phyloP scores from a whole-genome alignment of 37 sponge, comb jelly and placozoan species.

The Petrosia ficiformis region DNA sequence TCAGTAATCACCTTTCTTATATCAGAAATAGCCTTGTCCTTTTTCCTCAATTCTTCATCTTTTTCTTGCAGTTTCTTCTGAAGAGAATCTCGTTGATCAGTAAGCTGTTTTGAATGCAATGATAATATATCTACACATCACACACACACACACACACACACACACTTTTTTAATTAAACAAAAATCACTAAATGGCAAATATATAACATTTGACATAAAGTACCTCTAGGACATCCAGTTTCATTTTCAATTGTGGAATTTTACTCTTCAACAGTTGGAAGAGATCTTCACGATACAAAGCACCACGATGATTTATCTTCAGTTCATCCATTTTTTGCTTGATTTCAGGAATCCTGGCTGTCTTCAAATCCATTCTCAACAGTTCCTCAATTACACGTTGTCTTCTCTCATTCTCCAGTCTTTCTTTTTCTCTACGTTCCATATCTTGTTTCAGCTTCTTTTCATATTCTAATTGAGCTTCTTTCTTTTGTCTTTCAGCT shows the following conservation, averaged over 20 bases:
- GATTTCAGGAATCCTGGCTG: constrained; percentile 29
- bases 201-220: too few relatives aligned
- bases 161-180: too few relatives aligned
- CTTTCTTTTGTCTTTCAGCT: constrained; percentile 30
- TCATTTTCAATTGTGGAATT: constrained; percentile 54
- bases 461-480: constrained; percentile 55
- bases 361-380: constrained; percentile 55
- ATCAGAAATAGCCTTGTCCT: not conserved
- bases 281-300: constrained; percentile 40
- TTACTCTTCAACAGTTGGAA: constrained; percentile 43
- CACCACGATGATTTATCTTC: constrained; percentile 44
- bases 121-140: too few relatives aligned
- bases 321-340: constrained; percentile 65
- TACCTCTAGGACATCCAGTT: not conserved
- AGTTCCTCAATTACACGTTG: constrained; percentile 47
- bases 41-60: not conserved
- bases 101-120: not conserved
- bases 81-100: too few relatives aligned
- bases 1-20: not conserved
- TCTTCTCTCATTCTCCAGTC: constrained; percentile 46
- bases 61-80: too few relatives aligned
- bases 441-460: constrained; percentile 40
- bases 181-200: too few relatives aligned
- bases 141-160: too few relatives aligned
- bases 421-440: constrained; percentile 33